phyloP scores from a whole-genome alignment of 1,140 invertebrate species.

The Coptotermes formosanus region DNA sequence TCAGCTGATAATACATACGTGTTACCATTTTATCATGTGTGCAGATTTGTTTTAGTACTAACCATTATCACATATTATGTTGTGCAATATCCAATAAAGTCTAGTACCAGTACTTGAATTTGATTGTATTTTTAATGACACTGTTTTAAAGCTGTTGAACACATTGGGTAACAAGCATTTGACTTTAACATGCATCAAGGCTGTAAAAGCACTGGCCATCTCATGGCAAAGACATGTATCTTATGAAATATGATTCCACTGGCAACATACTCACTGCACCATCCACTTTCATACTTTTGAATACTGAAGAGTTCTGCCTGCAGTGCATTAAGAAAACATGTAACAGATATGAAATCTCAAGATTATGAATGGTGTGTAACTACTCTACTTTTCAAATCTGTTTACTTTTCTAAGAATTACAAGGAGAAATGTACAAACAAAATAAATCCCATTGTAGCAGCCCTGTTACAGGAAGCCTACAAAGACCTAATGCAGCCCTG shows the following conservation, averaged over 20 bases:
- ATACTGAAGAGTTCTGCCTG: not conserved
- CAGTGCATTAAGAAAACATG: constrained; percentile 16
- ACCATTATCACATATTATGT: not conserved
- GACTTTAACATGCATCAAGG: not conserved
- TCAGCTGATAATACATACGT: not conserved
- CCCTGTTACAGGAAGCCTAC: not conserved
- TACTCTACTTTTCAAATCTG: not conserved
- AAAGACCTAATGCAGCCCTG: not conserved
- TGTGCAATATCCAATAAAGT: not conserved
- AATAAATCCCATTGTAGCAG: not conserved
- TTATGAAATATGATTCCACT: too few species aligned
- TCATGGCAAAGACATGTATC: not conserved
- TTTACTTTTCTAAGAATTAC: constrained; percentile 18
- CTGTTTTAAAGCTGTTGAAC: constrained; percentile 7
- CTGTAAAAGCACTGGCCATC: not conserved
- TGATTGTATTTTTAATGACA: constrained; percentile 14
- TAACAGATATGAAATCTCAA: not conserved
- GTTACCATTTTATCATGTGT: not conserved
- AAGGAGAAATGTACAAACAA: not conserved
- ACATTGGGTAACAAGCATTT: constrained; percentile 10
- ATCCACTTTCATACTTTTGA: not conserved
- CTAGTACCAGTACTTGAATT: constrained; percentile 19
- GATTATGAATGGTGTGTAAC: not conserved
- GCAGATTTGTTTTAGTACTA: not conserved
- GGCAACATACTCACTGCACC: too few species aligned